Evolutionary conservation across 2,888 invertebrate species (phyloP).

Genomic region (Trissolcus brochymenae): DNA sequence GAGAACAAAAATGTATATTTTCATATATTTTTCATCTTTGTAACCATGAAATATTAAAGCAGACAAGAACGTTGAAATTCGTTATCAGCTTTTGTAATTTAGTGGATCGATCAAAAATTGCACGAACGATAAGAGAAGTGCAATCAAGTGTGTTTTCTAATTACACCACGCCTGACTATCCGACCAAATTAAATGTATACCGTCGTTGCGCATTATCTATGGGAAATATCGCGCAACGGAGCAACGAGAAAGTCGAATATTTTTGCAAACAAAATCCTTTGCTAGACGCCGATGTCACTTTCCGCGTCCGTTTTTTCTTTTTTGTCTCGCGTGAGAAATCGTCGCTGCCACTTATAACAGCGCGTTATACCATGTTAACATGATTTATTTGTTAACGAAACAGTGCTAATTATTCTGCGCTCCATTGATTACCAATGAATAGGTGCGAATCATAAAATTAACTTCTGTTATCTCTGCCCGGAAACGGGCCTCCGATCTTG

Average conservation of each 20-base stretch:
- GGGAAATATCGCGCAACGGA: conserved; percentile 30
- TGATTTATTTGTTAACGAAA: conserved; percentile 48
- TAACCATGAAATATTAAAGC: background rate
- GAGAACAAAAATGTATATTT: too few species aligned
- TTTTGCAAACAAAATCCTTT: conserved; percentile 27
- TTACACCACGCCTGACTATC: conserved; percentile 28
- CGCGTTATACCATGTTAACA: conserved; percentile 36
- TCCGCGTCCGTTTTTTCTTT: conserved; percentile 19
- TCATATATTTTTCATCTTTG: too few species aligned
- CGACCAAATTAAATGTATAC: conserved; percentile 19
- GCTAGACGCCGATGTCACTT: conserved; percentile 40
- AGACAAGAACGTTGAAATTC: background rate
- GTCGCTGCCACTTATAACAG: conserved; percentile 13
- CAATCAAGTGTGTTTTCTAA: conserved; percentile 34
- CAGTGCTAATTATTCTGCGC: conserved; percentile 36
- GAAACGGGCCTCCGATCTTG: conserved; percentile 25
- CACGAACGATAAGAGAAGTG: background rate
- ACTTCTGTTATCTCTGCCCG: conserved; percentile 27
- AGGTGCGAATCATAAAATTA: conserved; percentile 23
- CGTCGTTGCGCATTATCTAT: conserved; percentile 17
- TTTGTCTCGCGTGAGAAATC: conserved; percentile 31
- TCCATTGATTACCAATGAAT: conserved; percentile 49
- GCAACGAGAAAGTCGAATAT: conserved; percentile 37
- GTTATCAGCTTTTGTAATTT: conserved; percentile 9
- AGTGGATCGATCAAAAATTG: background rate